phyloP scores from a whole-genome alignment of 2,113 vertebrate genomes.

The Muscicapa adusta region DNA sequence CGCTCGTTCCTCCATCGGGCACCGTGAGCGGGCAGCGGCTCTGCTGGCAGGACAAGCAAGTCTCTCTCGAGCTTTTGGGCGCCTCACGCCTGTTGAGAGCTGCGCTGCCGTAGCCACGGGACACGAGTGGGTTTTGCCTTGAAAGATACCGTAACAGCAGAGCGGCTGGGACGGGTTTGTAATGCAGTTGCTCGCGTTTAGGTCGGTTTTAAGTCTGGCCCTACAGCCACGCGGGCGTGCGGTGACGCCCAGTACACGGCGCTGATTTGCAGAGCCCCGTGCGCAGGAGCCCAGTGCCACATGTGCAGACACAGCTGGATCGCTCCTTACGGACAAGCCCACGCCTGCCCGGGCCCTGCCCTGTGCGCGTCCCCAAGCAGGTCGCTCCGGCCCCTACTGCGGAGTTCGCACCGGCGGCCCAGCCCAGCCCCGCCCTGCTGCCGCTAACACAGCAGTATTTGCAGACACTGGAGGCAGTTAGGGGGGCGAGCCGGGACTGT shows the following conservation, averaged over 20 bases:
- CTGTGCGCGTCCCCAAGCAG: background rate
- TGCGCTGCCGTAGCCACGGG: fast-evolving
- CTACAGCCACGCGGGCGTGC: background rate
- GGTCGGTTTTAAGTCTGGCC: background rate
- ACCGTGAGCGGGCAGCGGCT: background rate
- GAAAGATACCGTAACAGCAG: background rate
- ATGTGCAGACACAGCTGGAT: fast-evolving
- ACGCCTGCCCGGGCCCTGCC: too few relatives aligned
- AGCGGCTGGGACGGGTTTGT: fast-evolving
- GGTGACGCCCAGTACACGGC: fast-evolving
- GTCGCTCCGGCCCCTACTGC: background rate
- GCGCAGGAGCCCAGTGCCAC: background rate
- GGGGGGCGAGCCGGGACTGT: fast-evolving
- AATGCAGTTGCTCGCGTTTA: too few relatives aligned
- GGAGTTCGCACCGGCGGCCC: fast-evolving
- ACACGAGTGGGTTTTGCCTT: fast-evolving
- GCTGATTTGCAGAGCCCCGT: fast-evolving
- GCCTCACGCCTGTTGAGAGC: fast-evolving
- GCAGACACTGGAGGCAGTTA: fast-evolving
- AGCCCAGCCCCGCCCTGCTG: fast-evolving
- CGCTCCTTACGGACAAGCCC: background rate
- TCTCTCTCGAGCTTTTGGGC: fast-evolving
- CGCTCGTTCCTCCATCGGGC: fast-evolving
- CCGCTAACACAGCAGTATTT: background rate
- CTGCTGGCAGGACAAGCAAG: background rate